Conservation (phyloP, 2,113 vertebrate genomes). For the Callionymus lyra region DNA sequence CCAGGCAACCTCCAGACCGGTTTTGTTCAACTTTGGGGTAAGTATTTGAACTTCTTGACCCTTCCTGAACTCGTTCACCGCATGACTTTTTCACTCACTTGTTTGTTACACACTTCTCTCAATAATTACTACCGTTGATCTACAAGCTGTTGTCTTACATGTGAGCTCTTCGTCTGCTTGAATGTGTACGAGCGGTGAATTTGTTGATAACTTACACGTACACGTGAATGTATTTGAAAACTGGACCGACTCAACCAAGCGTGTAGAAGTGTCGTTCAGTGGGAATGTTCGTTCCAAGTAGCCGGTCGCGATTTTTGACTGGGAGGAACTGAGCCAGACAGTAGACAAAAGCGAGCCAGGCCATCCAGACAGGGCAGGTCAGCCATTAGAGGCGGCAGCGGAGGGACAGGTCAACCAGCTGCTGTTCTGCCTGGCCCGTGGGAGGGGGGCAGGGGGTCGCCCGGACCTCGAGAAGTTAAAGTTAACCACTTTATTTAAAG, state of each 20-base stretch:
- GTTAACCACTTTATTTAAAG: background rate
- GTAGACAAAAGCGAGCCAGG: constrained; percentile 83
- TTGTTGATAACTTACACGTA: constrained; percentile 29
- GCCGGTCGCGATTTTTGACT: constrained; percentile 39
- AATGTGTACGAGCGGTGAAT: constrained; percentile 7
- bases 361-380: constrained; percentile 83
- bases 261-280: constrained; percentile 33
- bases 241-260: too few relatives aligned
- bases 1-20: constrained; percentile 27
- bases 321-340: constrained; percentile 88
- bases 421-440: constrained; percentile 48
- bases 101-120: background rate
- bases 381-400: constrained; percentile 71
- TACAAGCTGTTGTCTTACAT: too few relatives aligned
- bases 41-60: constrained; percentile 31
- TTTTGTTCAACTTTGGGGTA: constrained; percentile 30
- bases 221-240: constrained; percentile 25
- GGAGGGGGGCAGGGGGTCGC: constrained; percentile 21
- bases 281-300: constrained; percentile 56
- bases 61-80: background rate
- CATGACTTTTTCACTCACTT: background rate
- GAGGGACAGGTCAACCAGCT: constrained; percentile 82
- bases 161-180: too few relatives aligned
- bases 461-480: too few relatives aligned
- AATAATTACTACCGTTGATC: too few relatives aligned